A percentile compares a stretch with the other conserved stretches of the same genome.
These are phyloP conservation scores for Diadumene lineata DNA, from an alignment of 92 coral and sea anemone genomes.

Conservation along the genomic window DNA sequence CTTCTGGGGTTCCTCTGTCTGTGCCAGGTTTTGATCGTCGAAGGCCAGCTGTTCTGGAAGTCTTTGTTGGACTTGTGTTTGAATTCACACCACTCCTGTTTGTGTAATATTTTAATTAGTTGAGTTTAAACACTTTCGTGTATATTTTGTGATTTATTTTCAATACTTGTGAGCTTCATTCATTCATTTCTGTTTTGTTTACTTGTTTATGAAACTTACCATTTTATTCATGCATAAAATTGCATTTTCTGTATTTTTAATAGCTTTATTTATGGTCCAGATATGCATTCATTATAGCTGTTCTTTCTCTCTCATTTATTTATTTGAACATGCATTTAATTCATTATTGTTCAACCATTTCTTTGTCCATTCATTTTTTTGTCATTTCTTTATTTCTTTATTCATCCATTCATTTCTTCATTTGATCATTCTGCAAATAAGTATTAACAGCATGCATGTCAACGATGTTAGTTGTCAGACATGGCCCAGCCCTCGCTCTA, in stretches of 20 bases:
- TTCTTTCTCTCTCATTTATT: too few relatives aligned
- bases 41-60: constrained; percentile 57
- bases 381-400: constrained; percentile 10
- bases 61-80: constrained; percentile 25
- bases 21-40: constrained; percentile 53
- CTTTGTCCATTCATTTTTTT: constrained; percentile 66
- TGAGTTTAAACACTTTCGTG: too few relatives aligned
- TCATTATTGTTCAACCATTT: not conserved
- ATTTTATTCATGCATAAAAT: too few relatives aligned
- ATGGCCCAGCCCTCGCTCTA: too few relatives aligned
- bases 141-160: too few relatives aligned
- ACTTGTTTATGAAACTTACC: too few relatives aligned
- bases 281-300: too few relatives aligned
- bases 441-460: not conserved
- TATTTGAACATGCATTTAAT: not conserved
- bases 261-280: too few relatives aligned
- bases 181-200: too few relatives aligned
- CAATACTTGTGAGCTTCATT: too few relatives aligned
- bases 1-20: constrained; percentile 68
- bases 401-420: not conserved
- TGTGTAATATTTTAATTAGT: constrained; percentile 17
- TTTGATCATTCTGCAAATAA: too few relatives aligned
- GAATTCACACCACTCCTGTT: constrained; percentile 13
- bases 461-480: not conserved
- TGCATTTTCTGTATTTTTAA: too few relatives aligned